A percentile compares a stretch with the other conserved stretches of the same genome.
phyloP scores from a whole-genome alignment of 2,888 invertebrate species.

The Hirudinaria manillensis region DNA sequence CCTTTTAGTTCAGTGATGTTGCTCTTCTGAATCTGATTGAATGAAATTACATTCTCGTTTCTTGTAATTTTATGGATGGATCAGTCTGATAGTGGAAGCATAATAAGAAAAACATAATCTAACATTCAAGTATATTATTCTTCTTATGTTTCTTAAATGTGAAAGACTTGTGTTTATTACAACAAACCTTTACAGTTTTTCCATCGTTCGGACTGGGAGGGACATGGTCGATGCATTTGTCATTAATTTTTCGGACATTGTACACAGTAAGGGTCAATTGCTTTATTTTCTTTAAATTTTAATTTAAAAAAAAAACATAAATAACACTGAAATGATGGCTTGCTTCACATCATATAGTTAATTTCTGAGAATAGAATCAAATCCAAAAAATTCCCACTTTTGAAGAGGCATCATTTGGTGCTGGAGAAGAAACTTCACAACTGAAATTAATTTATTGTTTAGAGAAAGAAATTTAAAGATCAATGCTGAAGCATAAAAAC shows the following conservation, averaged over 20 bases:
- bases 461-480: neutral
- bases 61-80: too few relatives aligned
- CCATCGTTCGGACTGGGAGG: constrained; percentile 40
- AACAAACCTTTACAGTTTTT: constrained; percentile 38
- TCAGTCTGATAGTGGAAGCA: too few relatives aligned
- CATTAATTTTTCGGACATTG: constrained; percentile 5
- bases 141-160: too few relatives aligned
- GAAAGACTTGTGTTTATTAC: too few relatives aligned
- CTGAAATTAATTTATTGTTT: neutral
- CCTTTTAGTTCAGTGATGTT: constrained; percentile 66
- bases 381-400: too few relatives aligned
- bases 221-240: constrained; percentile 23
- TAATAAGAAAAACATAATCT: too few relatives aligned
- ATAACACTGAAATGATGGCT: neutral
- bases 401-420: too few relatives aligned
- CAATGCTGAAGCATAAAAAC: neutral
- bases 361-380: too few relatives aligned
- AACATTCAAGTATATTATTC: too few relatives aligned
- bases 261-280: constrained; percentile 15
- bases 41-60: neutral
- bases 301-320: constrained; percentile 14
- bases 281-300: constrained; percentile 22
- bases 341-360: neutral
- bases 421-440: neutral
- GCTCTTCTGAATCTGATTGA: constrained; percentile 13